Base-by-base conservation (phyloP, 2,888 invertebrate genomes). In the Drosophila paracracens region DNA sequence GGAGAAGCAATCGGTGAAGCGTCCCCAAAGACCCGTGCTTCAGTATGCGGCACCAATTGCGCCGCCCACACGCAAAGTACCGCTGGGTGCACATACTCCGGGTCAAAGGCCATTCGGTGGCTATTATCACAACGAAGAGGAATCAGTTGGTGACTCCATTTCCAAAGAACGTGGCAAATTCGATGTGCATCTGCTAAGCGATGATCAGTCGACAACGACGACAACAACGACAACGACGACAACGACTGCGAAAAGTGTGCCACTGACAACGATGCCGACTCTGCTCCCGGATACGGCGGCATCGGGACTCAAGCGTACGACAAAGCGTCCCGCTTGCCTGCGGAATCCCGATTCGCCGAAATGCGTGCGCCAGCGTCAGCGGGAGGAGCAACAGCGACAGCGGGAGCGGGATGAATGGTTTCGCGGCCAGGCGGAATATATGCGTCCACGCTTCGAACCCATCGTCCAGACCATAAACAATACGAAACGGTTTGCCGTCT, bases 301-400 rank as follows among this genome's bases (percentile, higher is more conserved):
- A 25, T 46, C 46, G 46, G 46, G 27, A 29, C 1, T n/a, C 1
- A 89, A 83, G 43, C 90, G 91, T 18, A 89, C 92, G 2, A 92
- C 92, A 18, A 91, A 92, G 60, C 86, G 92, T 29, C 92, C 93
- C 29, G 88, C 88, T 27, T 91, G 91, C 63, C 67, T 92, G 36
- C 90, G 92, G 11, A 93, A 93, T 71, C 90, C 92, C 1, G 92
- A 93, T 11, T 91, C 92, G 0, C 87, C 89, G 0, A 92, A 92
- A 59, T 93, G 93, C 31, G 90, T 92, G 61, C 86, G 92, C 4
- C 92, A 92, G 54, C 90, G 92, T 1, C 89, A 90, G 57, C 89
- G 91, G 5, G 92, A 93, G 54, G 93, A 92, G 69, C 88, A 90
- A 31, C 92, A 92, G 43, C 81, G 92, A 0, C 91, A 92, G 62